Evolutionary conservation across 2,797 vertebrate species (phyloP), one percentile per base, ranked within the genome.

Genomic region (Gallinago stenura): DNA sequence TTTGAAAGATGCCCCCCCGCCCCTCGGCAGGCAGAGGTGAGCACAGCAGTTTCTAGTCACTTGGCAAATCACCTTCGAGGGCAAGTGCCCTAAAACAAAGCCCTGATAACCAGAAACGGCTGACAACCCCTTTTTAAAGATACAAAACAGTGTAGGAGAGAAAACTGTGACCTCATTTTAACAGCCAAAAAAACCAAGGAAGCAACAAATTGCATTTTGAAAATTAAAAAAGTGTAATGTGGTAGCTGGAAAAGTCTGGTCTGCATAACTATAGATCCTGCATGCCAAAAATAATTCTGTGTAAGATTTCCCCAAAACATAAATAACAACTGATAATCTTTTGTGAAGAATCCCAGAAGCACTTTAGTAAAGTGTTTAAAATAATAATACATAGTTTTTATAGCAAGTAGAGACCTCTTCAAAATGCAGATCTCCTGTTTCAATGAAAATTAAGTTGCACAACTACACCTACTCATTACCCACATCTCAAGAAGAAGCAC

Each of bases 401-500:
- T 12, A 64, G 78, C 53, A 71, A 78, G 62, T n/a, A 61, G 61
- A 64, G 11, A 37, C 53, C 66, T 73, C 31, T 14, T 62, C 51
- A 46, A 43, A 69, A 79, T 35, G 33, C 39, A 26, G 8, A 54
- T 50, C 45, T 18, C 60, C 60, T 65, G 26, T 53, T 80, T 46
- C 51, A 53, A 17, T 7, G 28, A 94, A 83, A 90, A 39, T 21
- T 2, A 54, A 81, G 19, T 58, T 53, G 28, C n/a, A 56, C 11
- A 68, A 51, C 45, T 19, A 28, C 91, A 53, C 16, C 3, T 11
- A 26, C 12, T 62, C 43, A 24, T 84, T 60, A 51, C 11, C 6
- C 30, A 35, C 1, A 0, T 54, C 43, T 30, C 4, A 48, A 0
- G 5, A 45, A 51, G 61, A 83, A 43, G 13, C n/a, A 28, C 15